Evolutionary conservation across 2,888 invertebrate genomes (phyloP).

Genomic region (Monopis laevigella): DNA sequence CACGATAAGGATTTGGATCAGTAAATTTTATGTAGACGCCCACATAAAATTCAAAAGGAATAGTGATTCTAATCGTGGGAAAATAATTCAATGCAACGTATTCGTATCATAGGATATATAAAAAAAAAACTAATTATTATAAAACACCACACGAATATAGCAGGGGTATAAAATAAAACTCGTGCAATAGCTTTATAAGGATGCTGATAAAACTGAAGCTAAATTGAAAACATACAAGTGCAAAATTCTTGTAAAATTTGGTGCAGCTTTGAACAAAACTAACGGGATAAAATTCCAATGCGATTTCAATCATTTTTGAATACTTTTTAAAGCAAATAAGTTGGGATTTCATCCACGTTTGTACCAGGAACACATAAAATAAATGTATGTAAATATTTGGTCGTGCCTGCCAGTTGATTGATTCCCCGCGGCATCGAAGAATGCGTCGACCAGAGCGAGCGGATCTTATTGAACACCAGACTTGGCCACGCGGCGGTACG

Average conservation of each 20-base stretch:
- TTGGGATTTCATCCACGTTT: conserved; percentile 12
- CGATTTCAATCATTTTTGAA: conserved; percentile 2
- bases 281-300: conserved; percentile 11
- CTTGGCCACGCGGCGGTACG: conserved; percentile 73
- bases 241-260: conserved; percentile 2
- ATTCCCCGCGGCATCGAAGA: conserved; percentile 80
- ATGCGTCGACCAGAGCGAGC: conserved; percentile 86
- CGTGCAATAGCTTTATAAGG: no score
- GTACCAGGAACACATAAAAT: conserved; percentile 5
- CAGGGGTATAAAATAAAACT: no score
- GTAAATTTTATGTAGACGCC: no score
- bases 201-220: conserved; percentile 2
- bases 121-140: no score
- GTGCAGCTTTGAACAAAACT: conserved; percentile 6
- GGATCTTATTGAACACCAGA: conserved; percentile 87
- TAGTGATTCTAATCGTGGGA: no score
- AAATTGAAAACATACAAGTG: conserved; percentile 10
- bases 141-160: no score
- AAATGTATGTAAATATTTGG: conserved; percentile 15
- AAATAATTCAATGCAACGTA: no score
- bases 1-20: no score
- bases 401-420: conserved; percentile 80
- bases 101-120: no score
- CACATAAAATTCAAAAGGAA: no score
- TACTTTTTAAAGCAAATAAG: conserved; percentile 3